Evolutionary conservation across 2,113 vertebrate genomes (phyloP), one percentile per base, ranked within the genome.

Genomic region (Hiodon alosoides): DNA sequence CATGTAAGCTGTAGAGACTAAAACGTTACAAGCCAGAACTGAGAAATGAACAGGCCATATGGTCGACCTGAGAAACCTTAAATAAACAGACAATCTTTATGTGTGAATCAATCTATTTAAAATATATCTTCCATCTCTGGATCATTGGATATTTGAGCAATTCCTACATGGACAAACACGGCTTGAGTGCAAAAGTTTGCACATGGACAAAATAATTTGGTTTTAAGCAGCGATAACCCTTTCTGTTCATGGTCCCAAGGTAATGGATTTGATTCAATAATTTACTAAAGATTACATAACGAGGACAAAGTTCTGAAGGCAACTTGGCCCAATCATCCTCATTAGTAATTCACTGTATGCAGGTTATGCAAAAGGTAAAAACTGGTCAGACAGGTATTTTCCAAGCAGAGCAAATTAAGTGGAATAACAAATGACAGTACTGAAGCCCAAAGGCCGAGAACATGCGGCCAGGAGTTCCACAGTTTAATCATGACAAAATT

Each of bases 351-450:
- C 52, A 8, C 7, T n/a, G 55, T 54, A 51, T 69, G 53, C 52
- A 55, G 68, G 68, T 69, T 69, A n/a, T 69, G 68, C 8, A 69
- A 47, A 69, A 69, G 31, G 7, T 16, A 74, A 76, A 61, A 69
- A 76, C 68, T 64, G 47, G 59, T 71, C 50, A 1, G 9, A 76
- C 68, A 54, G 68, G 72, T 73, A 73, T 73, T 69, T 76, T 64
- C 47, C 13, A 47, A 74, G 64, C 52, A 65, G 58, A 50, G n/a
- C 58, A 17, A 60, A 16, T 55, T 53, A 46, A 54, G 6, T 4
- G 17, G 16, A 16, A 9, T 3, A 51, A 69, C 7, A n/a, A 50
- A 6, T 57, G 11, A 57, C 55, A 8, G 6, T 7, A 6, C 11
- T 7, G 2, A 54, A n/a, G 68, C 5, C 14, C 52, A 69, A 53